phyloP scores from a whole-genome alignment of 2,797 vertebrate genomes.

The Sebastes nivosus region DNA sequence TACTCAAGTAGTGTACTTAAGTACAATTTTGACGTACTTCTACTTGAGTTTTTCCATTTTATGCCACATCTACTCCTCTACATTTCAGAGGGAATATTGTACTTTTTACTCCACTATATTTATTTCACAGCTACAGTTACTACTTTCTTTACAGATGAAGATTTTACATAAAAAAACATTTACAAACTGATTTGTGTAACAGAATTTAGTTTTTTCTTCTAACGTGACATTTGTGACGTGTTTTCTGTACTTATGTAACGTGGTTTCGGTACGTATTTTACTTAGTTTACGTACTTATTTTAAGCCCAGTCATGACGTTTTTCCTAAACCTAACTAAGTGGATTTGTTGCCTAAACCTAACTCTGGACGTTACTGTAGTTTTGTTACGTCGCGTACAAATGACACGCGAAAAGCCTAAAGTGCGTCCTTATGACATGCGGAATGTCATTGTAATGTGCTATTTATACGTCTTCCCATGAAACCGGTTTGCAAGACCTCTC shows the following conservation, averaged over 20 bases:
- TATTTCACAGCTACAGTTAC: background rate
- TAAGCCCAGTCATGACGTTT: too few relatives aligned
- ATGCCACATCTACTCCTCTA: background rate
- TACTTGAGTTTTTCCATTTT: background rate
- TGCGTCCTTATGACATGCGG: too few relatives aligned
- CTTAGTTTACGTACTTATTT: too few relatives aligned
- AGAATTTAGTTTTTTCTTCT: background rate
- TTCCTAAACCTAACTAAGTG: too few relatives aligned
- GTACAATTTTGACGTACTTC: background rate
- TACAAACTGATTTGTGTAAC: background rate
- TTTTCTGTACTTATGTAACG: too few relatives aligned
- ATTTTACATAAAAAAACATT: background rate
- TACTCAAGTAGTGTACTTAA: background rate
- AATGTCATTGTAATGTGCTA: too few relatives aligned
- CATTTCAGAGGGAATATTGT: background rate
- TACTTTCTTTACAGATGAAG: background rate
- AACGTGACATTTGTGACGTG: background rate
- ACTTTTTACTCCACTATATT: background rate
- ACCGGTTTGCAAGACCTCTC: background rate
- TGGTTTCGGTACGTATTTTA: too few relatives aligned
- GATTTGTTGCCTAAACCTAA: too few relatives aligned
- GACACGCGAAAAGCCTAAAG: too few relatives aligned
- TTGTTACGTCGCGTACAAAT: too few relatives aligned
- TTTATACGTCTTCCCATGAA: too few relatives aligned
- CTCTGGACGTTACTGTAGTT: too few relatives aligned